These are phyloP conservation scores for Agrilus cyanescens DNA, from an alignment of 2,888 invertebrate genomes.

Conservation along the genomic window DNA sequence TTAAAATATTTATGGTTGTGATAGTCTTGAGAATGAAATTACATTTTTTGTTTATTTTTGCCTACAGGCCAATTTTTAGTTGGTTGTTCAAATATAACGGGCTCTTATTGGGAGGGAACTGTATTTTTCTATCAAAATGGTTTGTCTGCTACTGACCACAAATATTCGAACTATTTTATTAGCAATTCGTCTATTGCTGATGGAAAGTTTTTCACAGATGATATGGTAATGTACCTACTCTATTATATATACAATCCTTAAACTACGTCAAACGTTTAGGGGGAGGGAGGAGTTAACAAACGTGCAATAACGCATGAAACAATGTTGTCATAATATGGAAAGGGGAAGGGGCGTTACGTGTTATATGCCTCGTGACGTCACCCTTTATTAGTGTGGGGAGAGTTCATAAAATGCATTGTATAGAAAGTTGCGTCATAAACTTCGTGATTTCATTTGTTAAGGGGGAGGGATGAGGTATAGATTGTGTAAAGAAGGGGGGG, in stretches of 20 bases:
- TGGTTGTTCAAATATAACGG: slow-evolving; percentile 46
- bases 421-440: too few relatives aligned
- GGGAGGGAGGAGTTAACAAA: too few relatives aligned
- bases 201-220: slow-evolving; percentile 31
- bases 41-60: slow-evolving; percentile 1
- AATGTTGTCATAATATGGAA: too few relatives aligned
- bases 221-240: slow-evolving; percentile 22
- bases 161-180: slow-evolving; percentile 31
- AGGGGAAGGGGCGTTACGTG: too few relatives aligned
- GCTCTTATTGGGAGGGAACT: slow-evolving; percentile 50
- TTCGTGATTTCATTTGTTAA: too few relatives aligned
- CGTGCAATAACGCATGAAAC: too few relatives aligned
- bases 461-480: too few relatives aligned
- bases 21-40: not conserved
- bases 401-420: too few relatives aligned
- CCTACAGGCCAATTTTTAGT: slow-evolving; percentile 39
- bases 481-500: too few relatives aligned
- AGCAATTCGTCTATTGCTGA: slow-evolving; percentile 35
- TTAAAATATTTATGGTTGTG: not conserved
- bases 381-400: too few relatives aligned
- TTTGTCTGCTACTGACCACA: slow-evolving; percentile 30
- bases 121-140: slow-evolving; percentile 41
- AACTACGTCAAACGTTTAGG: too few relatives aligned
- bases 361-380: too few relatives aligned
- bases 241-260: not conserved